phyloP scores from a whole-genome alignment of 1,140 invertebrate species.

The Neuroterus valhalla region DNA sequence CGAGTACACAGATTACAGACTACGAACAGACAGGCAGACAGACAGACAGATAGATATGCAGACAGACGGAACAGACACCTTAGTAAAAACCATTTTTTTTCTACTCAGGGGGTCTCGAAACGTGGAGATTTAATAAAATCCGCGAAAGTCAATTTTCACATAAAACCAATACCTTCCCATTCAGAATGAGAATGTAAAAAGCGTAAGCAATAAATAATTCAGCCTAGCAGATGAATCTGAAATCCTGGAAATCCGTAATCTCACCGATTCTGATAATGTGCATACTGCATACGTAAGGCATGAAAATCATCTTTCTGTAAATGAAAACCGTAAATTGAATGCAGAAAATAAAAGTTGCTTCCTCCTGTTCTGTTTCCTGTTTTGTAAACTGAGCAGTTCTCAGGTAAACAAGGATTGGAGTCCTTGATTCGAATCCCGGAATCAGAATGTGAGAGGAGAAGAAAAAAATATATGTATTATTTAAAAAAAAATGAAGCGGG shows the following conservation, averaged over 20 bases:
- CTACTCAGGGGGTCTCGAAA: too few species aligned
- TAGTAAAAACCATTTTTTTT: too few species aligned
- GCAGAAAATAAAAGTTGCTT: background rate
- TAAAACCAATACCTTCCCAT: too few species aligned
- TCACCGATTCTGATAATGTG: background rate
- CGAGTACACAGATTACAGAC: too few species aligned
- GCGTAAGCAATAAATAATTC: background rate
- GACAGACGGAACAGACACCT: too few species aligned
- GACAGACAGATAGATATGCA: too few species aligned
- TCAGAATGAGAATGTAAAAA: background rate
- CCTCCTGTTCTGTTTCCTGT: slow-evolving; percentile 9
- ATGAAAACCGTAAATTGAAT: too few species aligned
- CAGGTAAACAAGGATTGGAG: slow-evolving; percentile 7
- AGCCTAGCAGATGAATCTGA: background rate
- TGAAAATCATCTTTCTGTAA: too few species aligned
- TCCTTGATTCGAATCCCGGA: slow-evolving; percentile 7
- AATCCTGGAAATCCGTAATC: background rate
- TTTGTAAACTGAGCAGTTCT: background rate
- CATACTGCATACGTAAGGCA: too few species aligned
- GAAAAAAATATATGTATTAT: background rate
- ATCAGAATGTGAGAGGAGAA: background rate
- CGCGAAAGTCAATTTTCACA: too few species aligned
- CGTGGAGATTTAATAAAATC: too few species aligned
- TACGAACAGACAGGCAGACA: too few species aligned
- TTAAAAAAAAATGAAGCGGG: background rate